Conservation (phyloP, 2,797 vertebrate genomes). For the Gastrophryne carolinensis region DNA sequence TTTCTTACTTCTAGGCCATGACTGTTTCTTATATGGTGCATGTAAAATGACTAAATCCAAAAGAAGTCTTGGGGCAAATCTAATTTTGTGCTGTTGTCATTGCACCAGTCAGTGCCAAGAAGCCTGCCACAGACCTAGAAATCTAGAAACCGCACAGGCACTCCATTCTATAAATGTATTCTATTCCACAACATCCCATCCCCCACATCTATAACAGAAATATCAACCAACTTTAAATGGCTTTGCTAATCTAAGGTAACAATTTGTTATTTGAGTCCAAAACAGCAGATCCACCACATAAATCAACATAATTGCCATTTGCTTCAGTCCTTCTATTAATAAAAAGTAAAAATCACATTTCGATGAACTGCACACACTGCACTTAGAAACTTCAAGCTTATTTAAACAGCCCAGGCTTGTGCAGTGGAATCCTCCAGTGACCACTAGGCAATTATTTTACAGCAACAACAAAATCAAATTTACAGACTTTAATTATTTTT, state of each 20-base stretch:
- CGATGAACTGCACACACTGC: not conserved
- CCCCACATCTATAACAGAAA: not conserved
- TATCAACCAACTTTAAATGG: not conserved
- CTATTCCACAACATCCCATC: no score
- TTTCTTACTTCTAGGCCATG: no score
- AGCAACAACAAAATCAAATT: slow-evolving; percentile 30
- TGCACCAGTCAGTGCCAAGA: no score
- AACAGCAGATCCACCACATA: not conserved
- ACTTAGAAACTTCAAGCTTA: not conserved
- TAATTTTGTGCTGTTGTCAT: no score
- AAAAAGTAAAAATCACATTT: not conserved
- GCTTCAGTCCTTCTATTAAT: not conserved
- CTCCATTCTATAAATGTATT: not conserved
- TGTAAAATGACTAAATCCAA: no score
- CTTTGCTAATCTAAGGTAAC: not conserved
- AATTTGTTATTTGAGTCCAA: not conserved
- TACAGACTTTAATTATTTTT: slow-evolving; percentile 29
- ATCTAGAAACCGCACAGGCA: no score
- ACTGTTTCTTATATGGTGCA: no score
- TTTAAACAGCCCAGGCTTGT: slow-evolving; percentile 26
- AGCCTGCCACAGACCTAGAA: no score
- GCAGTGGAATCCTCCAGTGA: not conserved
- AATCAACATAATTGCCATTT: not conserved
- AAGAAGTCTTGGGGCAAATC: no score
- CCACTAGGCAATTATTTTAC: slow-evolving; percentile 1